Conservation (phyloP, 2,113 vertebrate species). For the Datnioides undecimradiatus region DNA sequence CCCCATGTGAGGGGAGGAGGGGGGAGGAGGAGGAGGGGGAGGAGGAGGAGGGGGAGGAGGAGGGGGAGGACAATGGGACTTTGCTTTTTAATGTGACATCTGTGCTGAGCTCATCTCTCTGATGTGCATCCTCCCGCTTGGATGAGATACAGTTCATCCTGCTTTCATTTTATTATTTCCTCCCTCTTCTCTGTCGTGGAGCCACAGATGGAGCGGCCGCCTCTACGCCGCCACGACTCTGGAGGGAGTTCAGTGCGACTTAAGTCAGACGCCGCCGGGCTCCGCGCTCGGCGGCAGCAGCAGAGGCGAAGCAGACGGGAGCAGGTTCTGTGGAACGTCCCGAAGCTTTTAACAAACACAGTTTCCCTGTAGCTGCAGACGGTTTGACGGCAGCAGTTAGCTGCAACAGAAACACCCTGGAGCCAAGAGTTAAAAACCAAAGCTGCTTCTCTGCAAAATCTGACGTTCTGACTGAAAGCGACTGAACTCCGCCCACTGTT, state of each 20-base stretch:
- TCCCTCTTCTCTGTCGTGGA: slow-evolving; percentile 26
- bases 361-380: too few relatives aligned
- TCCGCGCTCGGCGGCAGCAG: neutral
- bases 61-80: slow-evolving; percentile 69
- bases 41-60: slow-evolving; percentile 45
- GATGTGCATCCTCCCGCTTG: slow-evolving; percentile 52
- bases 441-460: neutral
- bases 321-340: slow-evolving; percentile 5
- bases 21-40: slow-evolving; percentile 47
- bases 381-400: too few relatives aligned
- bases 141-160: slow-evolving; percentile 52
- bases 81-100: slow-evolving; percentile 66
- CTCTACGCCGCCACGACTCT: slow-evolving; percentile 42
- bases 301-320: slow-evolving; percentile 8
- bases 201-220: slow-evolving; percentile 55
- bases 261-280: slow-evolving; percentile 24
- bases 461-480: neutral
- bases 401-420: too few relatives aligned
- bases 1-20: slow-evolving; percentile 36
- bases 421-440: too few relatives aligned
- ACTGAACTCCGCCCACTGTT: slow-evolving; percentile 57
- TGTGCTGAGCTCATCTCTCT: slow-evolving; percentile 60
- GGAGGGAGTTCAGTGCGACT: slow-evolving; percentile 64
- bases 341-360: too few relatives aligned
- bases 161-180: neutral